Base-by-base conservation (phyloP, 2,888 invertebrate genomes). In the Drosophila subquinaria region DNA sequence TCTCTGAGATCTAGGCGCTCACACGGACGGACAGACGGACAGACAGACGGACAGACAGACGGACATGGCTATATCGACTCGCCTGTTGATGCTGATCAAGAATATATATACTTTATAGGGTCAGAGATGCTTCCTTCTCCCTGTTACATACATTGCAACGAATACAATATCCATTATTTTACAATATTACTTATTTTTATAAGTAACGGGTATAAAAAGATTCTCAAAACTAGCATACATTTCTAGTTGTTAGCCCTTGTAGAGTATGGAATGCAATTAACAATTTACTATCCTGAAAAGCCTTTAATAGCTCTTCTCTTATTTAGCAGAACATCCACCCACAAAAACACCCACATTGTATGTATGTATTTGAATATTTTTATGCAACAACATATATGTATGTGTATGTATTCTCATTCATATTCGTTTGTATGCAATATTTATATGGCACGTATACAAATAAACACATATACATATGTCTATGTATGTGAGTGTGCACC, bases 401-500 rank as follows among this genome's bases (percentile, higher is more conserved):
- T 48, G 35, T 68, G 62, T 69, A 62, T 65, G 60, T 74, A 45
- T 59, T 64, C 62, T 42, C 27, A 27, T 27, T 42, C 17, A 42
- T 42, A 42, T 8, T 17, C 9, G 42, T 17, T 9, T 42, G 17
- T 63, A 52, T 50, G 64, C 73, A 69, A 55, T 35, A 38, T 47
- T 43, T 48, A 48, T 52, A 11, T 43, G 20, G 20, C 17, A 42
- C 6, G 15, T 36, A 36, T n/a, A 40, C 15, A 17, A 10, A 15
- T 17, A 15, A 11, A 23, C 27, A 30, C 30, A 30, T 30, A 9
- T 47, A 36, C 35, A 38, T 71, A 66, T 72, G 61, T 62, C 60
- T 69, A 69, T 30, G 55, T 20, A 38, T 47, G 45, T 38, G 43
- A 20, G 59, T 57, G 59, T 61, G 56, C 74, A 77, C 70, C 51